These are phyloP conservation scores for Prunella fulvescens DNA, from an alignment of 2,113 vertebrate species.

Conservation along the genomic window DNA sequence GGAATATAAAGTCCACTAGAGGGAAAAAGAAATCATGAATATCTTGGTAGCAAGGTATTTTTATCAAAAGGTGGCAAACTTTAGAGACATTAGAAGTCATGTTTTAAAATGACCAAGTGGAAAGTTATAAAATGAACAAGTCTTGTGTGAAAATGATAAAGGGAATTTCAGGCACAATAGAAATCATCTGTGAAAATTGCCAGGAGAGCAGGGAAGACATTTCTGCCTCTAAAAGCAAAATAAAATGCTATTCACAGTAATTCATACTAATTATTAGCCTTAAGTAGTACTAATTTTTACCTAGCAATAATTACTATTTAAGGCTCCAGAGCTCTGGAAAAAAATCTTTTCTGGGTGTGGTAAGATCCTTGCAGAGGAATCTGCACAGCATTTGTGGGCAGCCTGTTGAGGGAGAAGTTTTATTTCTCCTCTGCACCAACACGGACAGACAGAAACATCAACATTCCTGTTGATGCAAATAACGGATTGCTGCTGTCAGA, in stretches of 20 bases:
- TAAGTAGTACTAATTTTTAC: slow-evolving; percentile 7
- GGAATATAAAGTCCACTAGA: not conserved
- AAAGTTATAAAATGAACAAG: slow-evolving; percentile 5
- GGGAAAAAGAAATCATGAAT: not conserved
- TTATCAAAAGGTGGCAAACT: not conserved
- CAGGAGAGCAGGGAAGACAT: not conserved
- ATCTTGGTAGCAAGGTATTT: not conserved
- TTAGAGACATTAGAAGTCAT: not conserved
- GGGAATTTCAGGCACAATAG: not conserved
- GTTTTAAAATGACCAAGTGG: slow-evolving; percentile 16
- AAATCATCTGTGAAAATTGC: not conserved
- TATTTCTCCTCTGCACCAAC: not conserved
- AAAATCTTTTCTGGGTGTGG: not conserved
- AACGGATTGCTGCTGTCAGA: not conserved
- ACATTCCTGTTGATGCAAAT: slow-evolving; percentile 14
- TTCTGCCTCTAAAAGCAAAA: slow-evolving; percentile 9
- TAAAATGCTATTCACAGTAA: not conserved
- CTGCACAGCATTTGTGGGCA: not conserved
- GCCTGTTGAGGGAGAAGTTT: slow-evolving; percentile 29
- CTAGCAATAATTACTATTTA: not conserved
- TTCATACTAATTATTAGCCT: not conserved
- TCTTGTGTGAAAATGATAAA: not conserved
- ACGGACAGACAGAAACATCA: not conserved
- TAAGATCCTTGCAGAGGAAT: not conserved
- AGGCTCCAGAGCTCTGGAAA: not conserved